Base-by-base conservation (phyloP, 2,113 vertebrate species). In the Ploceus nigricollis region DNA sequence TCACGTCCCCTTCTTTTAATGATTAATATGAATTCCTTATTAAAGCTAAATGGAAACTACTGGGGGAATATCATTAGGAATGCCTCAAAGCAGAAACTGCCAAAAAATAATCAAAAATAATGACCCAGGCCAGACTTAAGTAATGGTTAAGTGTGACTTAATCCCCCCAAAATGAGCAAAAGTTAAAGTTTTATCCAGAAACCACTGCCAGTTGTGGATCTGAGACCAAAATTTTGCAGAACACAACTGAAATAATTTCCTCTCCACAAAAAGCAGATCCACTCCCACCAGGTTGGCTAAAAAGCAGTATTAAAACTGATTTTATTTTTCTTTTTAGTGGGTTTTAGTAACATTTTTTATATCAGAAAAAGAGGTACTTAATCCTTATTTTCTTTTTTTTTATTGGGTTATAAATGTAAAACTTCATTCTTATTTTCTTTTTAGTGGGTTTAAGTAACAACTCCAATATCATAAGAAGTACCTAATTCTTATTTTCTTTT, bases 11-110 rank as follows among this genome's bases (percentile, higher is more conserved):
- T 98, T 97, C 98, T 98, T 97, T 98, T 98, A 98, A 98, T 98
- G 98, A 98, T 98, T 99, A 99, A 99, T 99, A 99, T 99, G 98
- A 98, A 98, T 98, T 99, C 98, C 97, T 99, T 99, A 99, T 98
- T 92, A 91, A 97, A 98, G 98, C 96, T 77, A 97, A 98, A 97
- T 97, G 97, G 97, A 97, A 97, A 92, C 96, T 92, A 97, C 97
- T 81, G 87, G 94, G 92, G 94, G 96, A 93, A 96, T 95, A 93
- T 94, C 97, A 96, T 98, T 98, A 97, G 88, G 96, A 97, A 96
- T 79, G 97, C 95, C 97, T 97, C 93, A 95, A 92, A 98, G 97
- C 96, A 97, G 85, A 54, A 97, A 93, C 64, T 89, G 97, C 77
- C 96, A 95, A 96, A 94, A 96, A 94, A 90, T 72, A 89, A 95